phyloP scores from a whole-genome alignment of 2,888 invertebrate species.

The Macrophya alboannulata region DNA sequence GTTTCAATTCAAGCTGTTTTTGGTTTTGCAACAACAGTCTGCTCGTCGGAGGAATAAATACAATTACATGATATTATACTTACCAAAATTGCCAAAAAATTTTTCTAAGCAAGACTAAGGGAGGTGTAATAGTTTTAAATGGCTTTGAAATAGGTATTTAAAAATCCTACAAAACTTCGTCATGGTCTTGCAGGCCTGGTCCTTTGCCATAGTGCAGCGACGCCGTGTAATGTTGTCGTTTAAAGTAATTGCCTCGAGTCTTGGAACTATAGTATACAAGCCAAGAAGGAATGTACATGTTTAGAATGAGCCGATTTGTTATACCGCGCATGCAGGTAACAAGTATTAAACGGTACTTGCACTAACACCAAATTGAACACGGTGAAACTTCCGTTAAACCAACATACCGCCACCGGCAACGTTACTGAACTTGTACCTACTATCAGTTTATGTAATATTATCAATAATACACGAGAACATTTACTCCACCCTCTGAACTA shows the following conservation, averaged over 20 bases:
- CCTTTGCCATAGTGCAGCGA: background rate
- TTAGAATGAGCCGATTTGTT: background rate
- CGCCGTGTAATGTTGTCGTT: conserved; percentile 8
- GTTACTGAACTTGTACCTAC: background rate
- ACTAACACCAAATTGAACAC: background rate
- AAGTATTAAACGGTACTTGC: conserved; percentile 14
- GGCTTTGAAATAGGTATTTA: background rate
- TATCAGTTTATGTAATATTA: background rate
- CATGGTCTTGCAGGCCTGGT: background rate
- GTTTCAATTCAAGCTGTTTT: background rate
- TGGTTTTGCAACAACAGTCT: background rate
- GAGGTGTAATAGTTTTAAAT: background rate
- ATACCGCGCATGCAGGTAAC: conserved; percentile 5
- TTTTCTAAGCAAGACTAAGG: background rate
- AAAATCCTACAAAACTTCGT: background rate
- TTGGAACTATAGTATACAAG: background rate
- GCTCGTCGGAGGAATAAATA: background rate
- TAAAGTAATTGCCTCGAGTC: conserved; percentile 15
- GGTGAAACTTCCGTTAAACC: background rate
- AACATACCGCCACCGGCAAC: background rate
- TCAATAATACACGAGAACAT: background rate
- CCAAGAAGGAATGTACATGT: background rate
- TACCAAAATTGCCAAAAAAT: background rate
- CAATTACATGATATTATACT: background rate
- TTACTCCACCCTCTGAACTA: background rate